Evolutionary conservation across 2,888 invertebrate genomes (phyloP), one percentile per base, ranked within the genome.

Genomic region (Nephrotoma flavescens): DNA sequence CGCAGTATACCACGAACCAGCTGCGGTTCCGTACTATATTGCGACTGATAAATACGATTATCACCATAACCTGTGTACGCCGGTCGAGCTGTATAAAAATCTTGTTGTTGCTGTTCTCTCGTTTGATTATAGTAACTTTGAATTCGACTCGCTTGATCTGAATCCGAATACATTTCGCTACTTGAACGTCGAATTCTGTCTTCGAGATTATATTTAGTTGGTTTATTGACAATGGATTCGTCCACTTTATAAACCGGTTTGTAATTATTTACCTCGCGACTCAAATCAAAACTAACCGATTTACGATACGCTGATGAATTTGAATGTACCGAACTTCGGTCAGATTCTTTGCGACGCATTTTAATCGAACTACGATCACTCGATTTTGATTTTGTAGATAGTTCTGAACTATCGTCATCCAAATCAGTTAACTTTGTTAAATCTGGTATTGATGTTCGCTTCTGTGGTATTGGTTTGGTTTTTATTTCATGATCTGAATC

Each of bases 221-320:
- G 44, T 12, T 45, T 45, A 85, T 42, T 85, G 47, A 45, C 45
- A 12, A 47, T 31, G 1, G 86, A 31, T 86, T 86, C 86, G 6
- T 44, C 41, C 9, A 83, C 86, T 52, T 85, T 57, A 45, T 87
- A 86, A 31, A 86, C 86, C 5, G 88, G 87, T 11, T 83, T 88
- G 45, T 87, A 87, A 42, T 92, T 92, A 87, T 91, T 91, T 6
- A 31, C 31, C 7, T 31, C 31, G 0, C 91, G 91, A 42, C 91
- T 91, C 6, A 92, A 89, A 88, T 92, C 92, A 83, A 92, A 92
- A 87, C 92, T 92, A 0, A 92, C 92, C 0, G 92, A 91, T 88
- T 92, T 92, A 0, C 92, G 57, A 86, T 86, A 42, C n/a, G 90
- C 88, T 91, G 91, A 4, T 90, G 91, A 91, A 3, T 90, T 86